Evolutionary conservation across 2,797 vertebrate species (phyloP).

Genomic region (Parauchenoglanis ngamensis): DNA sequence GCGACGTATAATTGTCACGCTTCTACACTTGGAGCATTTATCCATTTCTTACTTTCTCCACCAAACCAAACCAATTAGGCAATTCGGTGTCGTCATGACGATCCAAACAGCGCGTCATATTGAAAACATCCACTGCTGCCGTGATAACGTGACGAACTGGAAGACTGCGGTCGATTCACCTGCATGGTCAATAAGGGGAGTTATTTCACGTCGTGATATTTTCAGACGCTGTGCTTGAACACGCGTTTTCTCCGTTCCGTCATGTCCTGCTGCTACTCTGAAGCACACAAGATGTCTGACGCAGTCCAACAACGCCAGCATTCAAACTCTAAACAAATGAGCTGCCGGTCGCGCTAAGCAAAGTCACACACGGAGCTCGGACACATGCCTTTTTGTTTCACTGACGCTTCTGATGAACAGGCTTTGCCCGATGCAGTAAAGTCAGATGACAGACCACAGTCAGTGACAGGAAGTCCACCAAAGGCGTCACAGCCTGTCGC

Average conservation of each 20-base stretch:
- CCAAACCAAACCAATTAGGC: neutral
- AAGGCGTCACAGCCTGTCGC: too few relatives aligned
- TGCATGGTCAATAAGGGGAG: neutral
- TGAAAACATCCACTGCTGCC: neutral
- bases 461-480: neutral
- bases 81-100: neutral
- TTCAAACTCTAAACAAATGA: conserved; percentile 74
- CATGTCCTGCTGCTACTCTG: neutral
- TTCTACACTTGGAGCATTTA: neutral
- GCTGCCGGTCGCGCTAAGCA: conserved; percentile 16
- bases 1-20: neutral
- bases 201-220: neutral
- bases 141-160: too few relatives aligned
- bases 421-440: conserved; percentile 68
- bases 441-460: neutral
- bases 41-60: neutral
- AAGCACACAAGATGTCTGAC: neutral
- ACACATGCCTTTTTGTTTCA: conserved; percentile 52
- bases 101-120: too few relatives aligned
- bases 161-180: neutral
- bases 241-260: neutral
- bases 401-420: conserved; percentile 57
- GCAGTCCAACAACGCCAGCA: conserved; percentile 40
- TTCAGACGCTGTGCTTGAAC: neutral
- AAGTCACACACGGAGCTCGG: conserved; percentile 56